Evolutionary conservation across 2,888 invertebrate species (phyloP), one percentile per base, ranked within the genome.

Genomic region (Mythimna vitellina): DNA sequence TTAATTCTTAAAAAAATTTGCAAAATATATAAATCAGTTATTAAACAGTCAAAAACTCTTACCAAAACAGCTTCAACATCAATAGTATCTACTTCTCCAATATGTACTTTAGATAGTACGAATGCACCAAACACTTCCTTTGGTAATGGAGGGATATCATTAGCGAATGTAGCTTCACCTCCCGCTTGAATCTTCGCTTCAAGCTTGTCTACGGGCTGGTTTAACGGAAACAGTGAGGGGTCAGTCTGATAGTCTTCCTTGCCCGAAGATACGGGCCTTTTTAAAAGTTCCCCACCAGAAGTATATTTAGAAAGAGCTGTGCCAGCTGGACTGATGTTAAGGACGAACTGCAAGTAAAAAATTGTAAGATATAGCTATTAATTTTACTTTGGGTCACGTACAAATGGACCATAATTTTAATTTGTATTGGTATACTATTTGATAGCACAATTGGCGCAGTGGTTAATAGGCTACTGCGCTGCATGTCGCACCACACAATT

Each of bases 101-200:
- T 94, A 73, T 96, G 90, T 74, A 97, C 92, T 63, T 96, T 97
- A 0, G 97, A 96, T 8, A 96, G 89, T 2, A 98, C 97, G 80
- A 98, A 97, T 0, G 97, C 97, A 3, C 96, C 98, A 88, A 97
- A 97, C 9, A 98, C 96, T 90, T 98, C 97, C 82, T 97, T 96
- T 0, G 94, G 94, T 20, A 93, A 86, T 0, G 96, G 92, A 4
- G 97, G 97, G 42, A 97, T 91, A 83, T 98, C 98, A 85, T 97
- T 97, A 2, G 96, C 94, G 87, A 97, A 98, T 81, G 96, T 94
- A 0, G 97, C 98, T 87, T 98, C 97, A 0, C 98, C 98, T 29
- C 97, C 53, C 93, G 61, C 96, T 96, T 97, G 97, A 35, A 96
- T 95, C 8, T 89, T 61, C 0, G 90, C 94, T 89, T 98, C 98